These are phyloP conservation scores for Drosophila fuyamai DNA, from an alignment of 1,140 invertebrate species.

Conservation along the genomic window DNA sequence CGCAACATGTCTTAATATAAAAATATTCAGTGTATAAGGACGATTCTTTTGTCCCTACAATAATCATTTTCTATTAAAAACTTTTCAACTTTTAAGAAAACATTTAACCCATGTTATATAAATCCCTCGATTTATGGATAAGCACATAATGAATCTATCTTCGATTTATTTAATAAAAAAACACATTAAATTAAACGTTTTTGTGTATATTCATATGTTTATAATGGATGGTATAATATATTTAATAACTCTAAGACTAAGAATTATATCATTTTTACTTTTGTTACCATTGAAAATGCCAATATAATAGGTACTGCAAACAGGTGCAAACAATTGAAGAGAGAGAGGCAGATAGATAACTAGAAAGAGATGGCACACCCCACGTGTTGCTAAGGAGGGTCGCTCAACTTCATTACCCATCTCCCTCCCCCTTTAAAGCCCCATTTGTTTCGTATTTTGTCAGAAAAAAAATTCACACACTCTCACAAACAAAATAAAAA, in stretches of 20 bases:
- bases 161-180: no score
- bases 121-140: no score
- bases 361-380: slow-evolving; percentile 12
- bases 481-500: slow-evolving; percentile 21
- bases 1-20: background rate
- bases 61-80: no score
- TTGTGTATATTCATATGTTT: no score
- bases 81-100: no score
- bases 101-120: no score
- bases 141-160: no score
- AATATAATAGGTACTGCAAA: background rate
- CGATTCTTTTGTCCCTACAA: no score
- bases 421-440: background rate
- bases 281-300: background rate
- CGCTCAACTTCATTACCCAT: slow-evolving; percentile 35
- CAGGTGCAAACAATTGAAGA: background rate
- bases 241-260: no score
- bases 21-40: no score
- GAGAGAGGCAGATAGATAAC: background rate
- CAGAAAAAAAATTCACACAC: slow-evolving; percentile 17
- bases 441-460: background rate
- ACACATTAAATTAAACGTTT: no score
- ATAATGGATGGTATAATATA: no score
- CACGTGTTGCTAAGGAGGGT: slow-evolving; percentile 48
- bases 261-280: background rate